A percentile compares a stretch with the other conserved stretches of the same genome.
phyloP scores from a whole-genome alignment of 2,113 vertebrate species.

The Sturnira hondurensis region DNA sequence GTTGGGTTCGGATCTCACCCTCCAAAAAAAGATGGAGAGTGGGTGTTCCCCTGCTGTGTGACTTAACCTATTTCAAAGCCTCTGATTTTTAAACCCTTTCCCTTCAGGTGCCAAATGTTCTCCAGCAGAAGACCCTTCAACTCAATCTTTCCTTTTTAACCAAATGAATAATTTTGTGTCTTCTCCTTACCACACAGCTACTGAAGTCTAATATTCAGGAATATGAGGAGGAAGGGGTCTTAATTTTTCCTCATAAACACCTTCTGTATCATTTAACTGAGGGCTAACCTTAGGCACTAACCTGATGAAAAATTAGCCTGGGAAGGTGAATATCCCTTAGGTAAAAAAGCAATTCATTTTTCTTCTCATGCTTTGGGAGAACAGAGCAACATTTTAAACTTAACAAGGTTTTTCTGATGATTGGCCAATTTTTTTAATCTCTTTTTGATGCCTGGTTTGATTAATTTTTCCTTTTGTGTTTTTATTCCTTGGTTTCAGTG shows the following conservation, averaged over 20 bases:
- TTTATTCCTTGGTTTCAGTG: conserved; percentile 55
- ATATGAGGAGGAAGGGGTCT: conserved; percentile 38
- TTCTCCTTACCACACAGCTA: background rate
- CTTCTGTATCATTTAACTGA: background rate
- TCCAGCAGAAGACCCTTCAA: conserved; percentile 20
- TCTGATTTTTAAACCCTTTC: conserved; percentile 45
- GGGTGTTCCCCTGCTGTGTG: conserved; percentile 25
- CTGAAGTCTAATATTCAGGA: background rate
- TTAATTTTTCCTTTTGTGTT: conserved; percentile 52
- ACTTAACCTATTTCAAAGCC: conserved; percentile 24
- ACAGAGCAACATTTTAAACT: conserved; percentile 51
- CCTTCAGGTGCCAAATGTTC: background rate
- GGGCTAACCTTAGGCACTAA: background rate
- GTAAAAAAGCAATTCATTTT: conserved; percentile 31
- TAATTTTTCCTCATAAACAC: background rate
- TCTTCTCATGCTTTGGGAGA: conserved; percentile 46
- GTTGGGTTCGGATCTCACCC: background rate
- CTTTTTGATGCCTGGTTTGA: conserved; percentile 72
- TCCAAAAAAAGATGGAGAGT: background rate
- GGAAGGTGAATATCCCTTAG: background rate
- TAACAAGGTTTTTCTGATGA: conserved; percentile 33
- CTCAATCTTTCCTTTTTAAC: background rate
- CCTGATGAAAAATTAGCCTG: background rate
- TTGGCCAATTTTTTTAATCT: conserved; percentile 44
- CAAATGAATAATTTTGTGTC: conserved; percentile 17